These are phyloP conservation scores for Paratrypauchen microcephalus DNA, from an alignment of 2,797 vertebrate genomes.

Conservation along the genomic window DNA sequence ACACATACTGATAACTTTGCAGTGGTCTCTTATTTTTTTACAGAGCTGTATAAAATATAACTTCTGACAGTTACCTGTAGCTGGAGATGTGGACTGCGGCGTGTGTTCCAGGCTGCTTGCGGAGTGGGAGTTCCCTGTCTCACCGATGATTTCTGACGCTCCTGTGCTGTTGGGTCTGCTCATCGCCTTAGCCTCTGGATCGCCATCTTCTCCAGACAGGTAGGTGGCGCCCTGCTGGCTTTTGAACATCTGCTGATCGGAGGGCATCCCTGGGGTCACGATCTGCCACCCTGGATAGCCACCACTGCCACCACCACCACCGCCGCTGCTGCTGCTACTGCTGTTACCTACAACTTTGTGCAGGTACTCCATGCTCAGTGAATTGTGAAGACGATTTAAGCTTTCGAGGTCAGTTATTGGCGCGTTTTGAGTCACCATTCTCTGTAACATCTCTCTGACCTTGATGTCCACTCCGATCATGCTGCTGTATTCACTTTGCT, in stretches of 20 bases:
- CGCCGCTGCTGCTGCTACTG: conserved; percentile 76
- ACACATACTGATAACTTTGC: no score
- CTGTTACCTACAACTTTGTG: conserved; percentile 90
- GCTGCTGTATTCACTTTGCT: conserved; percentile 85
- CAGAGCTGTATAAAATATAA: no score
- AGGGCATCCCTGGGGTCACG: conserved; percentile 87
- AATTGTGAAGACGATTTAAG: conserved; percentile 87
- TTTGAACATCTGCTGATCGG: conserved; percentile 89
- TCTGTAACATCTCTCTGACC: conserved; percentile 92
- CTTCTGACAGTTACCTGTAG: conserved; percentile 81
- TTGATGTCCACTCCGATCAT: conserved; percentile 89
- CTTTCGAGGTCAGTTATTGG: conserved; percentile 81
- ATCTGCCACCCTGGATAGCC: conserved; percentile 95
- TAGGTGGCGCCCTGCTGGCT: conserved; percentile 76
- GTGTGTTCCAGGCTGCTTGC: conserved; percentile 87
- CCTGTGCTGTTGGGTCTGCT: conserved; percentile 90
- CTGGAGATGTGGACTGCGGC: conserved; percentile 89
- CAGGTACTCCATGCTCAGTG: conserved; percentile 90
- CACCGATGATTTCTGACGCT: conserved; percentile 82
- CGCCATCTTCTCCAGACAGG: conserved; percentile 81
- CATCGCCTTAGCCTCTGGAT: conserved; percentile 86
- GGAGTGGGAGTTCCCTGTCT: conserved; percentile 85
- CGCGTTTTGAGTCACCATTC: conserved; percentile 80
- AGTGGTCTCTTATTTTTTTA: no score
- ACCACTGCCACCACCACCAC: conserved; percentile 73